Evolutionary conservation across 2,113 vertebrate genomes (phyloP).

Genomic region (Paramisgurnus dabryanus): DNA sequence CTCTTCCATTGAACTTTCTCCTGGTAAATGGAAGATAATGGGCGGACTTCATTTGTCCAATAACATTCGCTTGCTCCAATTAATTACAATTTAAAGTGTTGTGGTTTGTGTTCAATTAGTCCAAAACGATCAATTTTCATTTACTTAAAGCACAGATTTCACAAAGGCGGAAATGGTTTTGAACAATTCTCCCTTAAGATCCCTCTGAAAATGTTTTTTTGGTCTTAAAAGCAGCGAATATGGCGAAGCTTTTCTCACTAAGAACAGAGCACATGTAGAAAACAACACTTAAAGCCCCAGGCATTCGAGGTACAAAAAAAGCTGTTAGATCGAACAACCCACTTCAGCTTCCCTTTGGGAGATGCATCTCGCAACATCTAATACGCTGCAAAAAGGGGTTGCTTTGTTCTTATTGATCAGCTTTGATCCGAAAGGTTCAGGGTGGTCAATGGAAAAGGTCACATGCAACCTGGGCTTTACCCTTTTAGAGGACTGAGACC

Average conservation of each 20-base stretch:
- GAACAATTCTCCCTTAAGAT: neutral
- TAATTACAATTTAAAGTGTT: slow-evolving; percentile 71
- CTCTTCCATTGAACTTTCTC: slow-evolving; percentile 67
- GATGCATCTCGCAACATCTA: slow-evolving; percentile 65
- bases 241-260: slow-evolving; percentile 15
- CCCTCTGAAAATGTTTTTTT: neutral
- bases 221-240: neutral
- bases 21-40: slow-evolving; percentile 70
- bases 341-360: slow-evolving; percentile 62
- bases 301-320: slow-evolving; percentile 72
- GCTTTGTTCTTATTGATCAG: slow-evolving; percentile 79
- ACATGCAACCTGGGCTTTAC: slow-evolving; percentile 66
- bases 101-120: slow-evolving; percentile 69
- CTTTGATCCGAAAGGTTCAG: slow-evolving; percentile 76
- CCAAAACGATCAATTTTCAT: slow-evolving; percentile 72
- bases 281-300: slow-evolving; percentile 60
- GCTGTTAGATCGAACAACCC: slow-evolving; percentile 72
- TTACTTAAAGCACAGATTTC: slow-evolving; percentile 55
- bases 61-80: slow-evolving; percentile 71
- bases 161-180: neutral
- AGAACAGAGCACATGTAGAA: slow-evolving; percentile 54
- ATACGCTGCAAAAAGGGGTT: slow-evolving; percentile 56
- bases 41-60: slow-evolving; percentile 71
- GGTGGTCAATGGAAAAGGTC: slow-evolving; percentile 74
- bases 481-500: slow-evolving; percentile 6